A percentile compares a stretch with the other conserved stretches of the same genome.
Evolutionary conservation across 2,888 invertebrate genomes (phyloP).

Genomic region (Aleiodes testaceus): DNA sequence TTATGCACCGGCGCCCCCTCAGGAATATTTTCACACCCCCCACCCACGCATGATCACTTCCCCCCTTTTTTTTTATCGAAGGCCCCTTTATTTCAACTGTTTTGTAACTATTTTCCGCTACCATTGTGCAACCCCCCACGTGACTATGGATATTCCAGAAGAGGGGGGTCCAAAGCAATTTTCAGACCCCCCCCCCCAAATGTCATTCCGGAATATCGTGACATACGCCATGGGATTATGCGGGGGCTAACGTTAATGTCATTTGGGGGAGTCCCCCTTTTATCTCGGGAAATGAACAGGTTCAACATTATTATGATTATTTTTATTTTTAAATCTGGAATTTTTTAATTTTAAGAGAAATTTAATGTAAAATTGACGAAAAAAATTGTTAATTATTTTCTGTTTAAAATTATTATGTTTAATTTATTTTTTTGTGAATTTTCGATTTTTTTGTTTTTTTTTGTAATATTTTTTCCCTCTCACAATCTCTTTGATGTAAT

Average conservation of each 20-base stretch:
- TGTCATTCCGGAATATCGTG: constrained; percentile 54
- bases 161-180: constrained; percentile 43
- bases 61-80: constrained; percentile 24
- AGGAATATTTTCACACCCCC: constrained; percentile 64
- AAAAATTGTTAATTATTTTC: too few relatives aligned
- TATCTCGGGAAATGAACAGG: constrained; percentile 43
- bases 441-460: too few relatives aligned
- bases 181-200: constrained; percentile 15
- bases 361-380: too few relatives aligned
- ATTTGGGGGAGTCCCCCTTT: constrained; percentile 31
- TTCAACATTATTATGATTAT: constrained; percentile 32
- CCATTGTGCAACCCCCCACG: constrained; percentile 50
- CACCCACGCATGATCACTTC: constrained; percentile 46
- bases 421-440: too few relatives aligned
- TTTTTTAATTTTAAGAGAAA: too few relatives aligned
- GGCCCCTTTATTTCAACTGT: constrained; percentile 56
- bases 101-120: constrained; percentile 68
- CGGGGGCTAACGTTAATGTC: constrained; percentile 53
- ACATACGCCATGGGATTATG: constrained; percentile 64
- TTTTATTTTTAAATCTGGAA: background rate
- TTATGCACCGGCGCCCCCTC: constrained; percentile 48
- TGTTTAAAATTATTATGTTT: too few relatives aligned
- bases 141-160: constrained; percentile 58
- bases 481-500: too few relatives aligned
- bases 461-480: background rate